phyloP scores from a whole-genome alignment of 1,140 invertebrate species.

The Rhopalosiphum maidis region DNA sequence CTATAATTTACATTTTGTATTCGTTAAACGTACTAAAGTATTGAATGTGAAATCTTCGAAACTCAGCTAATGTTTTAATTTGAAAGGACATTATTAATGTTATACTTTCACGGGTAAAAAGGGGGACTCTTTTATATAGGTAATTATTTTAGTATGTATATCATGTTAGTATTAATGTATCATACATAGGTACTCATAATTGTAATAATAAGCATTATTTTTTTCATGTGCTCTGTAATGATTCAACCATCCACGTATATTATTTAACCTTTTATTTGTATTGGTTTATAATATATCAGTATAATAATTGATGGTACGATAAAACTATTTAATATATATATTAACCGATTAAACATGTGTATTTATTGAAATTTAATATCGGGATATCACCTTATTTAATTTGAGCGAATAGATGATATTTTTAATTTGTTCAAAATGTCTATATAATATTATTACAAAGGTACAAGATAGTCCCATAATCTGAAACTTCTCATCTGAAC shows the following conservation, averaged over 20 bases:
- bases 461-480: neutral
- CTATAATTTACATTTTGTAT: neutral
- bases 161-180: neutral
- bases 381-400: neutral
- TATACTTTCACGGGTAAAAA: neutral
- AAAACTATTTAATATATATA: neutral
- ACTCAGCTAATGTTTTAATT: constrained; percentile 10
- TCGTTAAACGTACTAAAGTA: neutral
- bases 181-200: neutral
- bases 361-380: neutral
- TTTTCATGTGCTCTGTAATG: neutral
- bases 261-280: neutral
- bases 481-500: neutral
- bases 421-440: too few relatives aligned
- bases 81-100: neutral
- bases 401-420: neutral
- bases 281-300: neutral
- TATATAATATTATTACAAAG: neutral
- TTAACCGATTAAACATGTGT: neutral
- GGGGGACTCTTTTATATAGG: neutral
- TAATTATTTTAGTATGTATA: constrained; percentile 33
- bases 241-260: neutral
- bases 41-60: constrained; percentile 19
- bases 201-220: neutral
- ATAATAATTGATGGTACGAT: neutral